Percentiles rank a stretch among this genome's conserved stretches.
Evolutionary conservation across 2,113 vertebrate genomes (phyloP).

Genomic region (Pungitius pungitius): DNA sequence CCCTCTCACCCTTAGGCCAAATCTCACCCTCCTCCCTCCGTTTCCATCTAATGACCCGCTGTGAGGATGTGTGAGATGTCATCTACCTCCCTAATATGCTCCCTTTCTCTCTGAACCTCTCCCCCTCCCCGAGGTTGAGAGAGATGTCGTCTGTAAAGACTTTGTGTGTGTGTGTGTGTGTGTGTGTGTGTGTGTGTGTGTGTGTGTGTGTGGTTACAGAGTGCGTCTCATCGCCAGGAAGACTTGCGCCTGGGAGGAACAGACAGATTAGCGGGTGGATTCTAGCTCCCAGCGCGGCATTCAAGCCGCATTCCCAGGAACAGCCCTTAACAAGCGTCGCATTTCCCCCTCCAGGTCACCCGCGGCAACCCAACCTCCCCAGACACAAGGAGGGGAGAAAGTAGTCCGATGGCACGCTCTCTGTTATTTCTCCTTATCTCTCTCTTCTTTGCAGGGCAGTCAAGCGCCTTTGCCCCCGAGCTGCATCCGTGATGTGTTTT

Average conservation of each 20-base stretch:
- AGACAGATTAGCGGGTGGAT: constrained; percentile 73
- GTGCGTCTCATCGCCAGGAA: constrained; percentile 57
- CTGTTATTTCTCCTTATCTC: constrained; percentile 23
- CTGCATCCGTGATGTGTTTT: constrained; percentile 21
- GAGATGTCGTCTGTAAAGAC: constrained; percentile 62
- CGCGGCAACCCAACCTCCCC: constrained; percentile 43
- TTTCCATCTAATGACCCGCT: constrained; percentile 26
- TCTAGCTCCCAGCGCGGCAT: constrained; percentile 60
- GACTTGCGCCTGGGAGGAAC: constrained; percentile 70
- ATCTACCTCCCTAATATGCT: constrained; percentile 43
- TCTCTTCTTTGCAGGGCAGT: constrained; percentile 15
- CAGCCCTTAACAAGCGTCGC: constrained; percentile 68
- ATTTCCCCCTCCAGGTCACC: constrained; percentile 67
- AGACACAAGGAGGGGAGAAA: constrained; percentile 45
- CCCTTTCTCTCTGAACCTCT: constrained; percentile 35
- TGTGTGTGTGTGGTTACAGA: constrained; percentile 45
- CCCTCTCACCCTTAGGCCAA: too few relatives aligned
- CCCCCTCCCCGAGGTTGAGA: constrained; percentile 48
- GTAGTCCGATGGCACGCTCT: constrained; percentile 61
- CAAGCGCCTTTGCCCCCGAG: neutral
- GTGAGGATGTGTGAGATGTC: constrained; percentile 56
- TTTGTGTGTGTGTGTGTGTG: constrained; percentile 19
- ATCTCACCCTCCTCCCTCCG: neutral
- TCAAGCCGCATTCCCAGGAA: constrained; percentile 68
- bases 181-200: constrained; percentile 36